Percentiles rank a stretch among this genome's conserved stretches.
These are phyloP conservation scores for Hydrochoerus hydrochaeris DNA, from an alignment of 2,113 vertebrate genomes.

Conservation along the genomic window DNA sequence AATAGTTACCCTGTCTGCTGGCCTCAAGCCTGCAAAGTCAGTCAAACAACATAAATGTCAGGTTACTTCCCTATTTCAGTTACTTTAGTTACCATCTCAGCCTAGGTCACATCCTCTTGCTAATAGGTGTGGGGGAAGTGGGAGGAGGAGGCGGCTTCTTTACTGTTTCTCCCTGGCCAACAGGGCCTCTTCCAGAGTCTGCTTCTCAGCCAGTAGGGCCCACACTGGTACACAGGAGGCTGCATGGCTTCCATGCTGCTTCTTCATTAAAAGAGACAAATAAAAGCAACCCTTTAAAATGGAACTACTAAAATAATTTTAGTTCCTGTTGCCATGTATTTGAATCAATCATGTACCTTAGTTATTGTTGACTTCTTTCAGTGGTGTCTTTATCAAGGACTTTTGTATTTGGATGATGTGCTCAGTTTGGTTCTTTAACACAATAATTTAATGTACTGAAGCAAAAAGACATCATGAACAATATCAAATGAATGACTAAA, in stretches of 20 bases:
- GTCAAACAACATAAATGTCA: not conserved
- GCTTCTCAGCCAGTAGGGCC: too few relatives aligned
- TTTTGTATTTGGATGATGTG: not conserved
- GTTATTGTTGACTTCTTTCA: not conserved
- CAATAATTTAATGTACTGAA: slow-evolving; percentile 21
- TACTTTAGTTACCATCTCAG: too few relatives aligned
- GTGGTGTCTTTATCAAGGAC: not conserved
- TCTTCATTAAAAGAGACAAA: not conserved
- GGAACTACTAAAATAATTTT: not conserved
- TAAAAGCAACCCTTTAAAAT: not conserved
- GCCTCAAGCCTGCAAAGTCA: not conserved
- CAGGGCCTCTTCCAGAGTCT: too few relatives aligned
- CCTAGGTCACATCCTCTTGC: too few relatives aligned
- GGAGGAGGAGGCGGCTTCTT: too few relatives aligned
- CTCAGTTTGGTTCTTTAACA: not conserved
- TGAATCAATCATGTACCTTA: not conserved
- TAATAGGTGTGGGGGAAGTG: too few relatives aligned
- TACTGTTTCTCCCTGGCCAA: too few relatives aligned
- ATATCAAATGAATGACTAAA: not conserved
- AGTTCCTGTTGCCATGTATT: not conserved
- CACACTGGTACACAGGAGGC: too few relatives aligned
- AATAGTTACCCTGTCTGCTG: too few relatives aligned
- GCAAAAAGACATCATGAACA: not conserved
- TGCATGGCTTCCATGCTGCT: too few relatives aligned
- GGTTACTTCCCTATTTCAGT: too few relatives aligned